Conservation (phyloP, 2,797 vertebrate species). For the Bryconaethiops microstoma region DNA sequence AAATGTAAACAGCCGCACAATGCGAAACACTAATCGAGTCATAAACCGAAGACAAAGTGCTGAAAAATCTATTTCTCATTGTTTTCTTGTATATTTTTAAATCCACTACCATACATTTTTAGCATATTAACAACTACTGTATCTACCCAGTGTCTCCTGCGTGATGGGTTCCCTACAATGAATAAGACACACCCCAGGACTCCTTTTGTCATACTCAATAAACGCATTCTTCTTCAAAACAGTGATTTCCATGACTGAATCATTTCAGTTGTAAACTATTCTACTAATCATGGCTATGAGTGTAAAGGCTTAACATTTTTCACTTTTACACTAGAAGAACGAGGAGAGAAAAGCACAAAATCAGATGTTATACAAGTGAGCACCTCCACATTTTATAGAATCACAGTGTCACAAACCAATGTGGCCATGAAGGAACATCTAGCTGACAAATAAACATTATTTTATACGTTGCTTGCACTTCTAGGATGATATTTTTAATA, state of each 20-base stretch:
- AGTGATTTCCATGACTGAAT: too few relatives aligned
- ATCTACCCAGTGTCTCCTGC: neutral
- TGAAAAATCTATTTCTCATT: conserved; percentile 7
- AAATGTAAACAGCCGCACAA: conserved; percentile 14
- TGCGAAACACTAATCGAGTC: conserved; percentile 3
- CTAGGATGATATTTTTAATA: too few relatives aligned
- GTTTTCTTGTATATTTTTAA: neutral
- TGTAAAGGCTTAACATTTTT: too few relatives aligned
- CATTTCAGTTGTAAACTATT: too few relatives aligned
- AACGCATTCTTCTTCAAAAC: neutral
- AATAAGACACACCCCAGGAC: neutral
- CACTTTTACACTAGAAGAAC: too few relatives aligned
- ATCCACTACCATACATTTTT: neutral
- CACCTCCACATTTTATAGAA: neutral
- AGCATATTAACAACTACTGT: neutral
- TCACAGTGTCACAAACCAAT: too few relatives aligned
- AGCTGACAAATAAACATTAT: too few relatives aligned
- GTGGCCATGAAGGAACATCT: too few relatives aligned
- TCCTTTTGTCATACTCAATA: neutral
- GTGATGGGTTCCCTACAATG: neutral
- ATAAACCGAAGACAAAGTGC: neutral
- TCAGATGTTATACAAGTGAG: too few relatives aligned
- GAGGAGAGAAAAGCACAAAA: too few relatives aligned
- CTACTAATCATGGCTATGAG: too few relatives aligned
- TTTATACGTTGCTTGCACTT: too few relatives aligned